phyloP scores from a whole-genome alignment of 2,113 vertebrate species.

The Thamnophis sirtalis region DNA sequence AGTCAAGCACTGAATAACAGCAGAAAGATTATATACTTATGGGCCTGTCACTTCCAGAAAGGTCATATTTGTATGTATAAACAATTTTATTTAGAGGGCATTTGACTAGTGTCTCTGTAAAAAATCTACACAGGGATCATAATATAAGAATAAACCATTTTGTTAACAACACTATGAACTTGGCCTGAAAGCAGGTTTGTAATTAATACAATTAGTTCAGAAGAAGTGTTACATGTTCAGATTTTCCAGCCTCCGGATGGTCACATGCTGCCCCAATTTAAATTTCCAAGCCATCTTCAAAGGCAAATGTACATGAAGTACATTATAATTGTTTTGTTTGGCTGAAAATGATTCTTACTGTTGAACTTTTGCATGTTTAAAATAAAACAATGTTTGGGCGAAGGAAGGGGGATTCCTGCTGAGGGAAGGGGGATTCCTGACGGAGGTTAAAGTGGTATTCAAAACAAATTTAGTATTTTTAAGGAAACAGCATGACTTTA shows the following conservation, averaged over 20 bases:
- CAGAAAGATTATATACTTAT: not conserved
- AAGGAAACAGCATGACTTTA: not conserved
- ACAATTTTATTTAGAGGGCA: not conserved
- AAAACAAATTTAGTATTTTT: not conserved
- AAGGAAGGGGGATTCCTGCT: not conserved
- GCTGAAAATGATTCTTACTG: not conserved
- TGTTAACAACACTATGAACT: not conserved
- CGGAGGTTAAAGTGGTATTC: not conserved
- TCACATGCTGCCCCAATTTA: not conserved
- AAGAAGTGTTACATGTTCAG: not conserved
- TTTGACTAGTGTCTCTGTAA: not conserved
- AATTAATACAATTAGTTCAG: not conserved
- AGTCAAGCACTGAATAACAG: not conserved
- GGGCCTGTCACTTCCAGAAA: not conserved
- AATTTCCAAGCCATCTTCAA: not conserved
- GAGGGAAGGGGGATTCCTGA: not conserved
- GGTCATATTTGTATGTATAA: not conserved
- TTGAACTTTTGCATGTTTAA: not conserved
- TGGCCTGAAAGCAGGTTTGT: not conserved
- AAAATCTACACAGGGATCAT: not conserved
- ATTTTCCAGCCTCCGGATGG: not conserved
- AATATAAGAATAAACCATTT: not conserved
- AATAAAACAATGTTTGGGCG: not conserved
- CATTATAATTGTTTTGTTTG: not conserved
- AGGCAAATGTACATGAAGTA: not conserved